Base-by-base conservation (phyloP, 2,888 invertebrate genomes). In the Prosopocoilus inquinatus region DNA sequence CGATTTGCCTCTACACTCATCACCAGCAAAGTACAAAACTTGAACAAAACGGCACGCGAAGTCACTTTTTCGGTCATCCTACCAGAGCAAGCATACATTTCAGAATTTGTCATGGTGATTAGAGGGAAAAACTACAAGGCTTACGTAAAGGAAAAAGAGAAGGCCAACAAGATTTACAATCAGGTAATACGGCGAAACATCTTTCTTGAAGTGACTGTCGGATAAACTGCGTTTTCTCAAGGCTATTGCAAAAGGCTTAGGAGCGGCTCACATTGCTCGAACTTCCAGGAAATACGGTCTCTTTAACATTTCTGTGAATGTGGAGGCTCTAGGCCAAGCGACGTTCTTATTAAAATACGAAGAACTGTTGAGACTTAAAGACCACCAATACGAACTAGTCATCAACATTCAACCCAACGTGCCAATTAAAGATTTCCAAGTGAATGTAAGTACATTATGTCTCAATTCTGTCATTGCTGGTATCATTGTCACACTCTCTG, bases 281-380 rank as follows among this genome's bases (percentile, higher is more conserved):
- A 86, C 83, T 69, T 85, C 87, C 0, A 81, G 88, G 49, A 85
- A 88, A 70, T 87, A 88, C 0, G 88, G 88, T 70, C 81, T 84
- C 62, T 88, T 89, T 72, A 82, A 82, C 2, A 85, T 89, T 1
- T 81, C 84, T 0, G 83, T 88, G 38, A 88, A 88, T 68, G 79
- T 89, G 3, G 87, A 85, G 58, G 79, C 86, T 0, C 75, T 80
- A 51, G 81, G 81, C 11, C 82, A 82, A 58, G 86, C 85, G 0
- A 77, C 80, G 1, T 91, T 91, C 73, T 86, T 86, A 67, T 73
- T 89, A 60, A 87, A 83, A 0, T 91, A 91, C 71, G 88, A 90
- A 69, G 88, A 90, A 73, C 67, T 90, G 36, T 73, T 90, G 45
- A 75, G 80, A 12, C 79, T 89, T 2, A 81, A 82, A 52, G 81